Evolutionary conservation across 1,140 invertebrate species (phyloP), one percentile per base, ranked within the genome.

Genomic region (Neocloeon triangulifer): DNA sequence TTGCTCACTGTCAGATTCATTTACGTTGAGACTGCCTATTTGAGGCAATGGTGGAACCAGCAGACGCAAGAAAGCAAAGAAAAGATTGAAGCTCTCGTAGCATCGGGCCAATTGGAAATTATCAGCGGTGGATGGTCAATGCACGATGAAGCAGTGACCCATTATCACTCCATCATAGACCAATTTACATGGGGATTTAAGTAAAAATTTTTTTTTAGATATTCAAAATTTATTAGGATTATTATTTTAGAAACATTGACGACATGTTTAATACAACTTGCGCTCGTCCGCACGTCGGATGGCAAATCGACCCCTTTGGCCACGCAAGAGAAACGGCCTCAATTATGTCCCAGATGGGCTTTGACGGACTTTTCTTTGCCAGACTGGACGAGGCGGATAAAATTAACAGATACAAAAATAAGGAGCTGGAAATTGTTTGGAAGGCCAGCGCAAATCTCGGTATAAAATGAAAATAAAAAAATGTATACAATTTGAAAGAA

Each of bases 141-240:
- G 60, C 65, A 70, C 46, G 69, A 73, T 44, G 69, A 73, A 43
- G 68, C 66, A 1, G 40, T 57, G 1, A 56, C 64, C 14, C 66
- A 73, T 43, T 74, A 76, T 43, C 56, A 55, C 35, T 58, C 60
- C 25, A 66, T 72, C 33, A 70, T 74, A 39, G 69, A 76, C 44
- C 68, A 74, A 42, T 66, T 71, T 51, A 36, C 30, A 8, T 30
- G 29, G 31, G 35, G 35, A 10, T 17, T 33, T 17, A 15, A 31
- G 30, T 36, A 1, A 30, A n/a, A 12, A 2, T n/a, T n/a, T n/a
- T n/a, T n/a, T n/a, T n/a, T n/a, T n/a, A n/a, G n/a, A n/a, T n/a
- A n/a, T n/a, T n/a, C n/a, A 14, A 18, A 30, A 30, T 17, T n/a
- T n/a, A n/a, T n/a, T n/a, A n/a, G 55, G 6, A 36, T 65, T 10